Evolutionary conservation across 2,113 vertebrate species (phyloP), one percentile per base, ranked within the genome.

Genomic region (Microcebus murinus): DNA sequence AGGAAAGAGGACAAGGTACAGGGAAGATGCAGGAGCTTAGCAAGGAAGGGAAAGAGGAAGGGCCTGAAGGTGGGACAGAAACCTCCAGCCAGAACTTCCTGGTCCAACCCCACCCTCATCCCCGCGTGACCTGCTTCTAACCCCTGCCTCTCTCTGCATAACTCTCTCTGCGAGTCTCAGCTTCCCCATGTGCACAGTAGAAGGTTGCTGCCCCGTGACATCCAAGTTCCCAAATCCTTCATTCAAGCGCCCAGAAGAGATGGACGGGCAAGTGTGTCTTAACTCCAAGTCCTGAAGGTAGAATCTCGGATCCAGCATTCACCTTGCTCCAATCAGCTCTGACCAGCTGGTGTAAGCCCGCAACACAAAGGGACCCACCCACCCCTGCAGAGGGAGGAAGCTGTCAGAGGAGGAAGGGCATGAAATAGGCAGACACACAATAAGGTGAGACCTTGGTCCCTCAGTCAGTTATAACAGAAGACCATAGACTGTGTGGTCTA

Each of bases 51-150:
- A 27, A 65, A 6, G 36, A 48, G 15, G 1, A 4, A 0, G 10
- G 14, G 20, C 21, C 11, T 36, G 20, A 39, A 12, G 29, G 21
- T 4, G 1, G 1, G 17, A n/a, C 9, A 57, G 14, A 55, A 83
- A 50, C n/a, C 36, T 5, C 29, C 48, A 5, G 31, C 1, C 6
- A 61, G 59, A n/a, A 34, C 21, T 50, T 57, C 17, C 12, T 6
- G 2, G 27, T 27, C 20, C 73, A 45, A 45, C 45, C 11, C 31
- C 10, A 3, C 0, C 6, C 52, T 14, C 8, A 4, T 11, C 73
- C 8, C 25, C 6, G 3, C 0, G 1, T 0, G 8, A 4, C 20
- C 18, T 12, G 52, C 48, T 50, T 29, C 29, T 36, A n/a, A 34
- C 6, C 11, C 31, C 52, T 8, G 18, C 57, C 52, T 77, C 76